Evolutionary conservation across 2,888 invertebrate genomes (phyloP), one percentile per base, ranked within the genome.

Genomic region (Melanostoma scalare): DNA sequence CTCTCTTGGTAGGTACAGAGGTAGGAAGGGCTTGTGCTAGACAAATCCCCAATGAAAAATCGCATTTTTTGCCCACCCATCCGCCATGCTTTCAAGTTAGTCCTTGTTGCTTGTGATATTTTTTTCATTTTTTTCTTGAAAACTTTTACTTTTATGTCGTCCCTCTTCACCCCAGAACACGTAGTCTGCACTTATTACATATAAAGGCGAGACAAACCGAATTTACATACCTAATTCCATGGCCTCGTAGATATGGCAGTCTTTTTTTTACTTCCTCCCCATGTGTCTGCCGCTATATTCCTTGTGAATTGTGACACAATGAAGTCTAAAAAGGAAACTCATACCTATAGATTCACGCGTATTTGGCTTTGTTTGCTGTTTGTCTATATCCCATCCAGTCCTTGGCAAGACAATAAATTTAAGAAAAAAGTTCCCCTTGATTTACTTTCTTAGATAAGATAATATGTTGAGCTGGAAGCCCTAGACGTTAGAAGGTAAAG

Each of bases 1-100:
- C 50, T 63, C 63, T 50, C 38, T 50, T 1, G 20, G 20, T 20
- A 20, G 20, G 20, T 20, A 20, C 20, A 20, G 48, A 63, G 50
- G 63, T 50, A 63, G 44, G 50, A 50, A 38, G 46, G 36, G 50
- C 38, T 63, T 63, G 63, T 63, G 63, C 30, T 9, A 63, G 63
- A 63, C 63, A 63, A 63, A 63, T 63, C 63, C 63, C 30, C 46
- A 61, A 61, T 61, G 46, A 61, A 61, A 61, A 61, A 61, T 61
- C 20, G 61, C 48, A 63, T 46, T 46, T 63, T 63, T 46, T 46
- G 44, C 30, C 38, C n/a, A 6, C 38, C 30, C 6, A 31, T 63
- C 38, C 38, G 20, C 20, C 20, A 20, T 20, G 20, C 48, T 48
- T n/a, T 6, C 30, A 63, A 63, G 50, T 63, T 63, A 38, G 48